Percentiles rank a stretch among this genome's conserved stretches.
phyloP scores from a whole-genome alignment of 2,797 vertebrate genomes.

The Esox masquinongy region DNA sequence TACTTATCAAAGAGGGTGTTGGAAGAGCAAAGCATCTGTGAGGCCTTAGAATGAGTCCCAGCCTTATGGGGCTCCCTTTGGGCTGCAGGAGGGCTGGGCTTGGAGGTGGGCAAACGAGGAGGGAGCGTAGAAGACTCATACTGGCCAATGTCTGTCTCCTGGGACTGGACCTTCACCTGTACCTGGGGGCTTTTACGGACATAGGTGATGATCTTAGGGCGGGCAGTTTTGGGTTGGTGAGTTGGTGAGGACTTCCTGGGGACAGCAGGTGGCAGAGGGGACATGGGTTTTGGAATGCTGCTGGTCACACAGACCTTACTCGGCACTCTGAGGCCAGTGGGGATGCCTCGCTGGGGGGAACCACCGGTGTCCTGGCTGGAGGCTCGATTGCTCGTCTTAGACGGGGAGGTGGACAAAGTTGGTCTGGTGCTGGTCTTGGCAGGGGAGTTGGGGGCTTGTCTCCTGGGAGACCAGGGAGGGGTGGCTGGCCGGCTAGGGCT shows the following conservation, averaged over 20 bases:
- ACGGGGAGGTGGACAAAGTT: slow-evolving; percentile 64
- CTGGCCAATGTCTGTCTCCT: slow-evolving; percentile 58
- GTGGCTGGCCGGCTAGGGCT: slow-evolving; percentile 61
- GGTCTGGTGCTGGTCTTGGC: slow-evolving; percentile 52
- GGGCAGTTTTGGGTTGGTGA: slow-evolving; percentile 87
- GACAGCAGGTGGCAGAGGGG: slow-evolving; percentile 63
- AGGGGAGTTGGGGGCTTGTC: slow-evolving; percentile 54
- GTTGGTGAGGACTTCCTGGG: slow-evolving; percentile 63
- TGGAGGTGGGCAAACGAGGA: slow-evolving; percentile 63
- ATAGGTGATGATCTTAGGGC: slow-evolving; percentile 97
- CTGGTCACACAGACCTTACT: slow-evolving; percentile 76
- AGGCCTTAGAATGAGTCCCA: slow-evolving; percentile 67
- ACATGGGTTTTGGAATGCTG: slow-evolving; percentile 84
- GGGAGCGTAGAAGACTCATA: slow-evolving; percentile 69
- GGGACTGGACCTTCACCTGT: slow-evolving; percentile 75
- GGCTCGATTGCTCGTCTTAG: slow-evolving; percentile 59
- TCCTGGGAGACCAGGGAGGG: slow-evolving; percentile 61
- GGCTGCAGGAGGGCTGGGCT: slow-evolving; percentile 61
- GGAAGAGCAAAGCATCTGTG: slow-evolving; percentile 65
- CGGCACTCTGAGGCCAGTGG: slow-evolving; percentile 73
- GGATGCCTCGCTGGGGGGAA: slow-evolving; percentile 65
- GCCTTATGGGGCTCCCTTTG: slow-evolving; percentile 51
- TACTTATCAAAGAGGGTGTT: slow-evolving; percentile 83
- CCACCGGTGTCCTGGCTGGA: slow-evolving; percentile 62
- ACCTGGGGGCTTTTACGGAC: slow-evolving; percentile 85